A percentile compares a stretch with the other conserved stretches of the same genome.
Evolutionary conservation across 2,113 vertebrate species (phyloP).

Genomic region (Anarrhichthys ocellatus): DNA sequence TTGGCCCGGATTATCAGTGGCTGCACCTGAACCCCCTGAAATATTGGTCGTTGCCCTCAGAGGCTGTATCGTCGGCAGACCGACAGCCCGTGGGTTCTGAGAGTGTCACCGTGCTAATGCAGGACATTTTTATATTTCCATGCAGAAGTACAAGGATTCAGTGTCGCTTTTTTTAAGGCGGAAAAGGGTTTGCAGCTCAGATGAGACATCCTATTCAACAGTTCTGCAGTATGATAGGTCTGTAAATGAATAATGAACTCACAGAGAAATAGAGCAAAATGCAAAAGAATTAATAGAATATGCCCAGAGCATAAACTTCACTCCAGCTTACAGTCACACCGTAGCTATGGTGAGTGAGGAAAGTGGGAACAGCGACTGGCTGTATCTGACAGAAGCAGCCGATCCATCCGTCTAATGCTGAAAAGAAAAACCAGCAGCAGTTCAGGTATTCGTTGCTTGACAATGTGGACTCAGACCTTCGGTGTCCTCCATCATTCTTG

Average conservation of each 20-base stretch:
- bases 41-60: not conserved
- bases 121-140: not conserved
- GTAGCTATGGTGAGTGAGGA: not conserved
- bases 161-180: not conserved
- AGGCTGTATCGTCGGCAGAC: not conserved
- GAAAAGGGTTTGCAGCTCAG: not conserved
- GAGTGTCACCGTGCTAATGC: not conserved
- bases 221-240: not conserved
- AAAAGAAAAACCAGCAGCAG: constrained; percentile 11
- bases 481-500: constrained; percentile 68
- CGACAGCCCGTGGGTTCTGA: not conserved
- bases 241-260: constrained; percentile 20
- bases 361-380: not conserved
- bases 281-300: constrained; percentile 1
- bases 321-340: not conserved
- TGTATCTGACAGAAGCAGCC: not conserved
- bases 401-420: constrained; percentile 38
- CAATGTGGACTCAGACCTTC: constrained; percentile 54
- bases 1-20: not conserved
- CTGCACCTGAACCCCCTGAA: not conserved
- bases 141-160: not conserved
- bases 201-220: not conserved
- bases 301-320: not conserved
- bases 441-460: constrained; percentile 42
- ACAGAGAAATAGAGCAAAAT: constrained; percentile 9